Base-by-base conservation (phyloP, 2,797 vertebrate species). In the Selene dorsalis region DNA sequence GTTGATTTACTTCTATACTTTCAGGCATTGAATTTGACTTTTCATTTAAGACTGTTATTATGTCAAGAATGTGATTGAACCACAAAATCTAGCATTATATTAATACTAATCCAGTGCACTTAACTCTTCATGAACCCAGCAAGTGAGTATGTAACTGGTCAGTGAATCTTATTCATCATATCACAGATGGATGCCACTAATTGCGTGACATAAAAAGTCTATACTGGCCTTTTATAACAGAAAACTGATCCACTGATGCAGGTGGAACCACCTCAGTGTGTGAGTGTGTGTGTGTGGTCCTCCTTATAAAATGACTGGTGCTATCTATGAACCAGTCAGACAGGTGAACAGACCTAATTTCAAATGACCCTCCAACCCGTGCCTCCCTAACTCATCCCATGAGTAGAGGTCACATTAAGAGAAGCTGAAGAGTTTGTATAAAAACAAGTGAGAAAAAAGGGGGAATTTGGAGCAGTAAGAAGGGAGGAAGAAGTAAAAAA, bases 291-390 rank as follows among this genome's bases (percentile, higher is more conserved):
- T 76, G 85, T 82, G 77, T 72, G 84, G 70, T 65, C 65, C 30
- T 50, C 60, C n/a, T 60, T 24, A 76, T 52, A 47, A 57, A 61
- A 75, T 80, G 79, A 87, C 60, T 68, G 73, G 78, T 82, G 58
- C 47, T 43, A 32, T 77, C 80, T 67, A 58, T 82, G 78, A 84
- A 87, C 80, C 86, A 88, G 69, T 71, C 72, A 80, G 88, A 87
- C 79, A 80, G 82, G 80, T 83, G 79, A 73, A 84, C 69, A 75
- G 74, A 74, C 72, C 73, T 79, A 79, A 85, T 77, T 58, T 69
- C 41, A 74, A 80, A 64, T 0, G 32, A 84, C 69, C 47, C 47
- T 57, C 47, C 57, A 22, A 70, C 63, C 66, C 76, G 58, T 66
- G 11, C 63, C 85, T 82, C 69, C 67, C 62, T 26, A 14, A 43